Base-by-base conservation (phyloP, 2,888 invertebrate genomes). In the Stenodera caucasica region DNA sequence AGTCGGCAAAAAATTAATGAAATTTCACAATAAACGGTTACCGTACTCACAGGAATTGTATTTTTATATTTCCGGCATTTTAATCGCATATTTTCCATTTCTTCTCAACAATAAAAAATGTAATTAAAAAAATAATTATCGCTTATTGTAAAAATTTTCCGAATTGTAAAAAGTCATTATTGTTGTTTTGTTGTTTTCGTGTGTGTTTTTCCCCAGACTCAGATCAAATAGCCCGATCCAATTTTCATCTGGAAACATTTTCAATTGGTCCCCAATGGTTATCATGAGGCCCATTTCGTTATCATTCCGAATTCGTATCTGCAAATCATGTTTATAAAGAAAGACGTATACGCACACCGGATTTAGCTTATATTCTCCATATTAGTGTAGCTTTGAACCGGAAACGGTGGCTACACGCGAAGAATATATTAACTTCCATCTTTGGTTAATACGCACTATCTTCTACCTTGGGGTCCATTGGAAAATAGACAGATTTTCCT, bases 11-110 rank as follows among this genome's bases (percentile, higher is more conserved):
- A 52, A 29, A 56, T 50, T 49, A 26, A 51, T 35, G 53, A 32
- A 32, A 32, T 53, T 49, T 12, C 14, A 26, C 30, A 55, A 40
- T 62, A 62, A 62, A 58, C 53, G 62, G 26, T 58, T 49, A 29
- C 53, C 51, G 51, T 61, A 58, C 2, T 11, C 12, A 1, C 1
- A 2, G n/a, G 8, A 61, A 61, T 61, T 58, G 61, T 55, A 61
- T 51, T 49, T 30, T 55, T 9, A 21, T 40, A 37, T 52, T 61
- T 58, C 58, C 61, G 61, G 61, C 15, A 30, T 61, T 61, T 58
- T 15, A 15, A 8, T 21, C 54, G 35, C 30, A 8, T 8, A 7
- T 30, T 5, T 30, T 30, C n/a, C n/a, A n/a, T 30, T 30, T 30
- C 30, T 26, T 26, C 26, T 26, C 26, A 26, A 26, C 3, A 26